Evolutionary conservation across 1,140 invertebrate genomes (phyloP), one percentile per base, ranked within the genome.

Genomic region (Drosophila novamexicana): DNA sequence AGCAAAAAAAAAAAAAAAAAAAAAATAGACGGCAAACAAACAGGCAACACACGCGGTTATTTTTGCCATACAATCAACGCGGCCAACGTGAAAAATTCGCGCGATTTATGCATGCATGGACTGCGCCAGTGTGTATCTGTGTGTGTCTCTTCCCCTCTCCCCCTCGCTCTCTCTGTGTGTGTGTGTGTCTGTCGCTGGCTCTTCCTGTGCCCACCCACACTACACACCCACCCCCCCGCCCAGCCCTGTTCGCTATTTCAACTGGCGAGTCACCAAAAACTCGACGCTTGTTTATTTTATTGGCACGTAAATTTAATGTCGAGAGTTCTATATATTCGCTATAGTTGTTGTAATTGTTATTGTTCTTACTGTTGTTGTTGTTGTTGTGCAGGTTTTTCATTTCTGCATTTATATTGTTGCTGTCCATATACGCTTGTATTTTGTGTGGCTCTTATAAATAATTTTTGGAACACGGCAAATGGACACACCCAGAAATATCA

Each of bases 281-380:
- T 88, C 82, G 57, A 64, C 68, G 83, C 82, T 86, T 86, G 83
- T 86, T 86, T 86, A 86, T 88, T 83, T 88, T 88, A 88, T 88
- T 88, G 83, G 83, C 84, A 89, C 84, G 83, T 89, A 88, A 89
- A 88, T 88, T 80, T 89, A 59, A 89, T 88, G 77, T 86, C 76
- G 73, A 79, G 73, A 79, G 50, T 63, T 63, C 50, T 32, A 45
- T 49, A 32, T 36, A 36, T 18, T 29, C 61, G 7, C 16, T 6
- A 6, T 70, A 40, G 34, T 65, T 62, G 7, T 52, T 77, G 36
- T 32, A 54, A 39, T 36, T 50, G 8, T 10, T 70, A 42, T 72
- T 64, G 47, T 12, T 61, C 18, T 47, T 40, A 12, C 12, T n/a
- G 7, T 50, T 64, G 14, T 54, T 78, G 45, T 18, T 39, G 45